Evolutionary conservation across 2,797 vertebrate species (phyloP).

Genomic region (Sebastes aleutianus): DNA sequence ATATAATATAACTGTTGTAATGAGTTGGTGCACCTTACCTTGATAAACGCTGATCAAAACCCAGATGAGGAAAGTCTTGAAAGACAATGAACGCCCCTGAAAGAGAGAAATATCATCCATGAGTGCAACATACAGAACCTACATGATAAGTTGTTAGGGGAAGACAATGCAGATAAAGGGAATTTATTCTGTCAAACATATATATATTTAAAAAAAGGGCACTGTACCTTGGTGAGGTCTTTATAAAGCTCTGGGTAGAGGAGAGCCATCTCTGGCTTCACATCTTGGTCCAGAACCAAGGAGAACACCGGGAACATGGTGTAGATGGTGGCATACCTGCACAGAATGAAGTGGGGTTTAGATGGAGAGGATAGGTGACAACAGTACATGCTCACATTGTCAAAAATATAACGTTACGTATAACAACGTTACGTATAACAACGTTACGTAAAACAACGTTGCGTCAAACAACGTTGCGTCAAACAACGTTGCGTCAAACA

Average conservation of each 20-base stretch:
- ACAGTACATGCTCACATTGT: background rate
- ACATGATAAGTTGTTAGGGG: background rate
- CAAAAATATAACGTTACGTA: no score
- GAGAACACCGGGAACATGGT: slow-evolving; percentile 99
- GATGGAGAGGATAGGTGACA: background rate
- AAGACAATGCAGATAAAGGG: fast-evolving
- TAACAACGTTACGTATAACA: no score
- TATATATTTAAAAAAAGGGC: background rate
- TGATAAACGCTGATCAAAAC: slow-evolving; percentile 98
- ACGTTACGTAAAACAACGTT: no score
- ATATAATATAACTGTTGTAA: background rate
- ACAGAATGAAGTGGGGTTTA: background rate
- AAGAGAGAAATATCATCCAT: slow-evolving; percentile 42
- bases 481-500: no score
- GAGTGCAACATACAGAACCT: background rate
- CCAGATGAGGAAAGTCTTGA: slow-evolving; percentile 98
- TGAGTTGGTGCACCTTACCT: slow-evolving; percentile 79
- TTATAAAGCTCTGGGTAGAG: slow-evolving; percentile 99
- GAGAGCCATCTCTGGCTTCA: slow-evolving; percentile 95
- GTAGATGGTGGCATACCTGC: slow-evolving; percentile 97
- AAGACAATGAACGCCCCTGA: slow-evolving; percentile 95
- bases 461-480: no score
- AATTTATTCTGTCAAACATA: background rate
- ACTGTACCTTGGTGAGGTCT: slow-evolving; percentile 94
- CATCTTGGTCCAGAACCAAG: slow-evolving; percentile 96